phyloP scores from a whole-genome alignment of 1,140 invertebrate species.

The Bombyx mandarina region DNA sequence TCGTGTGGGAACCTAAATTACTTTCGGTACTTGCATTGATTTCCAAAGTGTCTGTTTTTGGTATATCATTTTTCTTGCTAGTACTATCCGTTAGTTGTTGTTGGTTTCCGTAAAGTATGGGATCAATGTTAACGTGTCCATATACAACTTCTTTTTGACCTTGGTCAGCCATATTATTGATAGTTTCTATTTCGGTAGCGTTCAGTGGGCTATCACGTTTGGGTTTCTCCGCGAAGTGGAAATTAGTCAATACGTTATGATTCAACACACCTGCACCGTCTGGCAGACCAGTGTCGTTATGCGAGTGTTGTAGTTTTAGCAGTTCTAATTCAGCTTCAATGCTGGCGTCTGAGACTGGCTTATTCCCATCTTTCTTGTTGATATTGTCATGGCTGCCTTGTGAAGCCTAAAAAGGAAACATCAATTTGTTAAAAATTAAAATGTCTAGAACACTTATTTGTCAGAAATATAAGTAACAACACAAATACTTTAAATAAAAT shows the following conservation, averaged over 20 bases:
- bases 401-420: conserved; percentile 38
- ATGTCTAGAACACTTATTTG: no score
- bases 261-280: conserved; percentile 25
- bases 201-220: conserved; percentile 55
- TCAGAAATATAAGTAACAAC: background rate
- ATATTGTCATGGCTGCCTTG: conserved; percentile 32
- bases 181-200: conserved; percentile 28
- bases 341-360: conserved; percentile 28
- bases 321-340: conserved; percentile 62
- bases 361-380: conserved; percentile 47
- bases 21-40: conserved; percentile 11
- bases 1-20: conserved; percentile 12
- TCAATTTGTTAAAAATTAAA: no score
- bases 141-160: conserved; percentile 61
- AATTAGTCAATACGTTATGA: conserved; percentile 44
- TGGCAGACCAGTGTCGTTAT: conserved; percentile 30
- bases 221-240: conserved; percentile 49
- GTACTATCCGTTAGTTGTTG: conserved; percentile 23
- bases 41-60: background rate
- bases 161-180: conserved; percentile 29
- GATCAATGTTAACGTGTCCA: conserved; percentile 59
- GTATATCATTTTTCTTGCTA: conserved; percentile 7
- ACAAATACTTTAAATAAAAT: background rate
- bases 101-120: conserved; percentile 39
- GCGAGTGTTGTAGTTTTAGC: conserved; percentile 43